Base-by-base conservation (phyloP, 2,888 invertebrate species). In the Nomada lathburiana region DNA sequence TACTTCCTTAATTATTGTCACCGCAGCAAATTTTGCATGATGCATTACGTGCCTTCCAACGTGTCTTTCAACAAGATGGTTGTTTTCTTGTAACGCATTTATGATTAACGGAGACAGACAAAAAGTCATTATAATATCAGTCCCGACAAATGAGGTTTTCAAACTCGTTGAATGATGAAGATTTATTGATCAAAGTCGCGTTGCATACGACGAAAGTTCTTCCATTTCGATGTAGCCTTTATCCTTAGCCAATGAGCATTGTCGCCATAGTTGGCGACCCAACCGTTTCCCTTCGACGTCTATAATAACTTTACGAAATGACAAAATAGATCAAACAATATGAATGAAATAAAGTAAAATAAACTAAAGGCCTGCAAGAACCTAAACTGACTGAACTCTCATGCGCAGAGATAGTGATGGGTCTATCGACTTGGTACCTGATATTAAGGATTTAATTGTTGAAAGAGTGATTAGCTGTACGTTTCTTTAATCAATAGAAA, bases 341-440 rank as follows among this genome's bases (percentile, higher is more conserved):
- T 18, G 23, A 7, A 36, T 36, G 18, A 62, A 36, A 16, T 16
- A 11, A 36, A 9, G 23, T 13, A n/a, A 7, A 10, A 62, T 10
- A 36, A n/a, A 13, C 10, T 20, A 29, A 26, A 68, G 13, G 10
- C 23, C 23, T 16, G 3, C 59, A 26, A 70, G 10, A 10, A 75
- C 3, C 29, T 52, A 55, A 69, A 42, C 13, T 13, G 55, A 63
- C n/a, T 1, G 29, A 47, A 55, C 18, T 7, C 36, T 67, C 52
- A 9, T 36, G 36, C 11, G 16, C 10, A 55, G 47, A 20, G 23
- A 63, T 67, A 50, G n/a, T 29, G 47, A 62, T 23, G 16, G 50
- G 47, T 47, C 36, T 60, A 42, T 65, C 52, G 59, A 65, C 59
- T 68, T 59, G 67, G 80, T 80, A 80, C 80, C 73, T 73, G 80